Percentiles rank a stretch among this genome's conserved stretches.
These are phyloP conservation scores for Misgurnus mizolepis DNA, from an alignment of 2,113 vertebrate genomes.

Conservation along the genomic window DNA sequence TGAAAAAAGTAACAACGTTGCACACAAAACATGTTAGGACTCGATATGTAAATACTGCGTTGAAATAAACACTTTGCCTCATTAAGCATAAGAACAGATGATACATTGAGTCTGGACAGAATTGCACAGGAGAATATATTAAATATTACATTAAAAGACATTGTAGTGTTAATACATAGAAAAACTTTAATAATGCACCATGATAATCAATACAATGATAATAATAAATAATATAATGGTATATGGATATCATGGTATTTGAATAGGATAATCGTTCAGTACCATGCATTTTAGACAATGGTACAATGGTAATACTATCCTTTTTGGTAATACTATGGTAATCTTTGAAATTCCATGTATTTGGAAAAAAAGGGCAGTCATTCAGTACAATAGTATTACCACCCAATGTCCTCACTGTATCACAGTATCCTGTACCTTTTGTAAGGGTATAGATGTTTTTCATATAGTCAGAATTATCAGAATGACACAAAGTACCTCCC, in stretches of 20 bases:
- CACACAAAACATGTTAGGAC: slow-evolving; percentile 10
- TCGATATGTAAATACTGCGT: background rate
- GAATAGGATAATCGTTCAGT: background rate
- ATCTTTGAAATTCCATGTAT: background rate
- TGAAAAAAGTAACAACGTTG: background rate
- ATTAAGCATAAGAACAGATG: background rate
- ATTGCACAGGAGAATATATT: background rate
- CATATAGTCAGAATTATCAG: background rate
- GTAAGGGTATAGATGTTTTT: too few relatives aligned
- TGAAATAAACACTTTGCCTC: background rate
- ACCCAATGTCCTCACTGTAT: background rate
- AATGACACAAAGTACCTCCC: background rate
- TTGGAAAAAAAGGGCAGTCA: background rate
- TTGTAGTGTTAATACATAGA: background rate
- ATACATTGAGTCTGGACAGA: background rate
- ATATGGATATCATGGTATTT: too few relatives aligned
- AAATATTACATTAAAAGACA: slow-evolving; percentile 15
- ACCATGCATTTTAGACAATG: background rate
- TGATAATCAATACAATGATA: background rate
- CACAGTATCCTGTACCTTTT: background rate
- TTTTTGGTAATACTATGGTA: background rate
- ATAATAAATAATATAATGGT: too few relatives aligned
- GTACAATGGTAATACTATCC: background rate
- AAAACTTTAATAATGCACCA: background rate
- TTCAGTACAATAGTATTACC: slow-evolving; percentile 1